Base-by-base conservation (phyloP, 2,888 invertebrate species). In the Drosophila pseudotakahashii region DNA sequence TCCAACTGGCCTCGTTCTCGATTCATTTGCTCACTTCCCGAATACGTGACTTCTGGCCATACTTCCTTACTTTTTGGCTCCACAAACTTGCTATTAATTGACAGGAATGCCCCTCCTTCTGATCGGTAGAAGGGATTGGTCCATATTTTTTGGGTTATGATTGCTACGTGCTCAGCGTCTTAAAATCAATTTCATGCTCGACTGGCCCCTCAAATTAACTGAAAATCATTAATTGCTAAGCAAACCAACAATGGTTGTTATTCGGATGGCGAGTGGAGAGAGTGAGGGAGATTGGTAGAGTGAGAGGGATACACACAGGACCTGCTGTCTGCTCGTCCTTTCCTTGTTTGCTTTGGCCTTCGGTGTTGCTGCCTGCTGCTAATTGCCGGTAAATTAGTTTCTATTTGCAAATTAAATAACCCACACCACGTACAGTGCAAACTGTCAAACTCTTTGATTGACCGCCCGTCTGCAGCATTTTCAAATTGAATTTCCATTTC, bases 371-470 rank as follows among this genome's bases (percentile, higher is more conserved):
- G 39, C 34, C 34, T 34, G 39, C 41, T 73, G 53, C 60, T 77
- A 79, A 77, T 79, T 76, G 77, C 50, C 54, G 34, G 57, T 58
- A 73, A 77, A 77, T 77, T 69, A 77, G 77, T 77, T 79, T 58
- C 51, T 73, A 48, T 63, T 32, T 41, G 74, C 37, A 79, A 77
- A 80, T 80, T 63, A 74, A 80, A 77, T 77, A 60, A 55, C 69
- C 66, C 66, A 67, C 45, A 55, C 41, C 68, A 57, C 42, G 48
- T 23, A 30, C 66, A 57, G 41, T 23, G 14, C 68, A 57, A 68
- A 57, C 66, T 68, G 69, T 68, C 66, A 67, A 67, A 68, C 66
- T 36, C 55, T 34, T 57, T 67, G 66, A 67, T 48, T 67, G 66
- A 67, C 47, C 57, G 48, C 55, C 66, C 47, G 48, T 57, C 57